Conservation (phyloP, 1,140 invertebrate species). For the Yoshiicerus persimilis region DNA sequence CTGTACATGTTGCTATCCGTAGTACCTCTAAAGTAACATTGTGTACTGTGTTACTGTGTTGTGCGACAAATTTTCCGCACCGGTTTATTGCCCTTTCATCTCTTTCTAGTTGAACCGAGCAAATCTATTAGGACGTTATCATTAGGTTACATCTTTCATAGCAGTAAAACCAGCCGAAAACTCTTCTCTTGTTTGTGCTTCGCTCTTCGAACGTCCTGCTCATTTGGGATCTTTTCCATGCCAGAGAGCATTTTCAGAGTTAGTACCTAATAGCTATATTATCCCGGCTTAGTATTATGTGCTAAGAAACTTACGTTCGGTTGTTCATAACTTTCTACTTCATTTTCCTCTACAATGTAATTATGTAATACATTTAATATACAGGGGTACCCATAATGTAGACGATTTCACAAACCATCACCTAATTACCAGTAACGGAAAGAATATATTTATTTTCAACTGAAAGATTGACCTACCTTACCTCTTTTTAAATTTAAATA, state of each 20-base stretch:
- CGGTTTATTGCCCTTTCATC: constrained; percentile 35
- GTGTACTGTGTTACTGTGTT: not conserved
- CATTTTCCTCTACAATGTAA: no score
- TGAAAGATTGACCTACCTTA: no score
- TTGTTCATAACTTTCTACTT: no score
- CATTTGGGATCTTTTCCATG: not conserved
- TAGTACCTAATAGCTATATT: not conserved
- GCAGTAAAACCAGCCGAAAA: not conserved
- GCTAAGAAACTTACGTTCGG: no score
- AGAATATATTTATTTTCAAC: no score
- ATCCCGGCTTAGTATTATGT: no score
- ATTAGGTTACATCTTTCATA: constrained; percentile 5
- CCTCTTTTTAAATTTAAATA: no score
- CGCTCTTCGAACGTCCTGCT: not conserved
- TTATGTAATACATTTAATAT: no score
- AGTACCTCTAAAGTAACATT: not conserved
- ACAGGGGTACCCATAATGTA: no score
- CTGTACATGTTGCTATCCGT: not conserved
- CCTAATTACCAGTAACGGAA: no score
- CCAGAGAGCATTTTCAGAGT: not conserved
- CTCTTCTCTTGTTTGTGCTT: not conserved
- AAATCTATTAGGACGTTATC: constrained; percentile 36
- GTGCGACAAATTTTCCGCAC: constrained; percentile 24
- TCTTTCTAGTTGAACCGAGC: constrained; percentile 7
- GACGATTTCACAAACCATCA: no score